These are phyloP conservation scores for Temnothorax curvispinosus DNA, from an alignment of 1,140 invertebrate species.

Conservation along the genomic window DNA sequence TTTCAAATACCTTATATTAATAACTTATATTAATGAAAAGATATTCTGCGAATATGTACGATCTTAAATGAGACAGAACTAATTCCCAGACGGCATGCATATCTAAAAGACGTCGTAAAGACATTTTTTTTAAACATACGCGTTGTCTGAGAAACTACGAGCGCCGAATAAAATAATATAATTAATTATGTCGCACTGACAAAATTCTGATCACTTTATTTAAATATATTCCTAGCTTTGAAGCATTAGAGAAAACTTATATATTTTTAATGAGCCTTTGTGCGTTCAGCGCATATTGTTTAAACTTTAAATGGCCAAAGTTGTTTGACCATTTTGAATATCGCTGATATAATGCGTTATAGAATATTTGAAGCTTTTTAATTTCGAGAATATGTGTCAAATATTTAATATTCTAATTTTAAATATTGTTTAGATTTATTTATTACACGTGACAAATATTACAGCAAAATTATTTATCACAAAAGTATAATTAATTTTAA, in stretches of 20 bases:
- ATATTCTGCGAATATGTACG: not conserved
- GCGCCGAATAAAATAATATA: not conserved
- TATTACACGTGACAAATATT: not conserved
- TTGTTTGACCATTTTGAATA: not conserved
- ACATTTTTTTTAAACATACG: no score
- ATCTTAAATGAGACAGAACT: not conserved
- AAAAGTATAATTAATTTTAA: conserved; percentile 5
- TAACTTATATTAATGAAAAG: not conserved
- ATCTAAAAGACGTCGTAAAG: no score
- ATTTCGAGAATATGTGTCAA: not conserved
- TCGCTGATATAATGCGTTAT: not conserved
- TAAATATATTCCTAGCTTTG: not conserved
- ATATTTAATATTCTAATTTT: not conserved
- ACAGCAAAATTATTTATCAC: conserved; percentile 7
- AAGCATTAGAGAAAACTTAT: not conserved
- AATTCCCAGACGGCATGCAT: no score
- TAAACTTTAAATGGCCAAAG: not conserved
- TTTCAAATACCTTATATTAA: not conserved
- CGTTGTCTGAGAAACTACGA: no score
- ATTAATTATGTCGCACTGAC: not conserved
- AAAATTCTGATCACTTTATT: not conserved
- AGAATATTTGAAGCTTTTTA: not conserved
- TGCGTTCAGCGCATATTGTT: not conserved
- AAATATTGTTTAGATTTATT: not conserved
- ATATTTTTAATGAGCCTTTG: not conserved